Evolutionary conservation across 2,113 vertebrate species (phyloP).

Genomic region (Nyctereutes procyonoides): DNA sequence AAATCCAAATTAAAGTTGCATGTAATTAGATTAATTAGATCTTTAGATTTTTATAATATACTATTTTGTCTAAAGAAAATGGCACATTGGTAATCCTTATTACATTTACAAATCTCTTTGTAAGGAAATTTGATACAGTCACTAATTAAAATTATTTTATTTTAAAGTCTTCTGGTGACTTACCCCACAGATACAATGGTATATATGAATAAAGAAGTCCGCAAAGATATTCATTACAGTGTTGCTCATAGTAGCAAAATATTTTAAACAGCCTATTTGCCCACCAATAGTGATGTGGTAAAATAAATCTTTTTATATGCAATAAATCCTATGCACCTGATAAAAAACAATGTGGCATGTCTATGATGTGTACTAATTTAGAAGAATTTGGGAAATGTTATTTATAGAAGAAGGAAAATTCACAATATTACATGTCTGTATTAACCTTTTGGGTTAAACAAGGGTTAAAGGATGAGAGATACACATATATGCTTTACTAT

Average conservation of each 20-base stretch:
- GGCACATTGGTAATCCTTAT: background rate
- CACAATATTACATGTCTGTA: background rate
- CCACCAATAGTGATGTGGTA: background rate
- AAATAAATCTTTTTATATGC: background rate
- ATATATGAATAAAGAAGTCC: background rate
- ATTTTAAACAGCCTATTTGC: background rate
- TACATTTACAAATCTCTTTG: background rate
- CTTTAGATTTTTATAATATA: background rate
- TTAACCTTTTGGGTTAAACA: background rate
- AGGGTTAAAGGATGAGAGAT: background rate
- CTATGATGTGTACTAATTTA: background rate
- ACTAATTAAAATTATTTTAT: background rate
- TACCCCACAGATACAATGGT: background rate
- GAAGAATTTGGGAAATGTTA: background rate
- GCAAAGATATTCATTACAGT: background rate
- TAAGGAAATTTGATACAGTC: background rate
- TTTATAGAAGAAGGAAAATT: background rate
- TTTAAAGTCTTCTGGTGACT: background rate
- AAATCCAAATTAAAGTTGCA: background rate
- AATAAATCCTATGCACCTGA: background rate
- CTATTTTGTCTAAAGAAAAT: background rate
- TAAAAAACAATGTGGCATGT: background rate
- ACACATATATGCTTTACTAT: background rate
- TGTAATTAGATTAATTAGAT: background rate
- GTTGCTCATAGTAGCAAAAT: background rate